Base-by-base conservation (phyloP, 1,140 invertebrate species). In the Cheumatopsyche charites region DNA sequence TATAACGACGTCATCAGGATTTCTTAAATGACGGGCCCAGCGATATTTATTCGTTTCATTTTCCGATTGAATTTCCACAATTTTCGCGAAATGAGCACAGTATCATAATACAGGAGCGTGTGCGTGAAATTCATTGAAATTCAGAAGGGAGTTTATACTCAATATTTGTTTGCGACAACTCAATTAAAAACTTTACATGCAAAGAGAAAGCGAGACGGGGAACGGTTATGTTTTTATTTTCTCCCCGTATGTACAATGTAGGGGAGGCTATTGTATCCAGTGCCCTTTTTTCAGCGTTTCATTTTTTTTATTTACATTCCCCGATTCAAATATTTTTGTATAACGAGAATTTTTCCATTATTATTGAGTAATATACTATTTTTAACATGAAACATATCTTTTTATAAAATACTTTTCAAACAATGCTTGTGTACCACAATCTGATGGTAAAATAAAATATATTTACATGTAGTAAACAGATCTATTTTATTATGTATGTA, bases 81-180 rank as follows among this genome's bases (percentile, higher is more conserved):
- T 52, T 52, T 52, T 7, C n/a, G 17, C 49, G 19, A 15, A 21
- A 21, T 12, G 55, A 11, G 21, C 23, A n/a, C n/a, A 36, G 9
- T 36, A 36, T 36, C 9, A 58, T 52, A 13, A 25, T 58, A 58
- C 23, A 19, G 12, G 21, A 25, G 19, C 25, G 55, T 23, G 13
- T 58, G 29, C 29, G 29, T 36, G 29, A 36, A 36, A 58, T 58
- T 58, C 55, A 58, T 58, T 25, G 55, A 58, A 58, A 58, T 58
- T 58, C 55, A 23, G 21, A 12, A n/a, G 55, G 55, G 55, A 58
- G 55, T 58, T 25, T 26, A 58, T 58, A 26, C 25, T 7, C 23
- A 21, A 58, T 58, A 23, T 58, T 58, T 58, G 55, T 58, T 58
- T 58, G 55, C 55, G 55, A 58, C 55, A 58, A 58, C 55, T 58